Percentiles rank a stretch among this genome's conserved stretches.
phyloP scores from a whole-genome alignment of 2,888 invertebrate genomes.

The Megamerina dolium region DNA sequence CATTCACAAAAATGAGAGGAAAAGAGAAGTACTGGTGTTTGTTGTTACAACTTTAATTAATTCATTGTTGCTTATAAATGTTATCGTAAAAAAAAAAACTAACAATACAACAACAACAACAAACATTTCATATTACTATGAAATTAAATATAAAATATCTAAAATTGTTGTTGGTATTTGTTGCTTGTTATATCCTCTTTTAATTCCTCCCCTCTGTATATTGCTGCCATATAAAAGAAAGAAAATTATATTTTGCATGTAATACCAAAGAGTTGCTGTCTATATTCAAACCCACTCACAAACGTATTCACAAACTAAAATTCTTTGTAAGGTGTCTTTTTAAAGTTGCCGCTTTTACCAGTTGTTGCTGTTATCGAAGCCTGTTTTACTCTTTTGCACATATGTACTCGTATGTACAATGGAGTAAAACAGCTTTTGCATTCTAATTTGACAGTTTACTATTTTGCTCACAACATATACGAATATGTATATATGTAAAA shows the following conservation, averaged over 20 bases:
- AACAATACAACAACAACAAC: background rate
- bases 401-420: constrained; percentile 15
- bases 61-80: constrained; percentile 18
- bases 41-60: constrained; percentile 34
- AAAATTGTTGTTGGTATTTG: background rate
- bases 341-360: constrained; percentile 5
- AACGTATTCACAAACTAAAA: too few species aligned
- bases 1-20: too few species aligned
- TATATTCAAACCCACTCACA: too few species aligned
- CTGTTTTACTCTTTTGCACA: constrained; percentile 14
- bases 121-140: background rate
- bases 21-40: constrained; percentile 4
- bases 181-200: background rate
- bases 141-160: background rate
- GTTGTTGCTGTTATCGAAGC: constrained; percentile 5
- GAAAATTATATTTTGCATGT: constrained; percentile 9
- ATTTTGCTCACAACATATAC: too few species aligned
- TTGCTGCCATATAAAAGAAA: background rate
- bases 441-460: constrained; percentile 41
- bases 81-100: background rate
- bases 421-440: constrained; percentile 39
- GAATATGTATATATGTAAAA: too few species aligned
- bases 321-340: constrained; percentile 15
- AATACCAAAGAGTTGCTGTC: background rate
- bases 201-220: background rate